Evolutionary conservation across 2,797 vertebrate genomes (phyloP).

Genomic region (Brotogeris chrysoptera): DNA sequence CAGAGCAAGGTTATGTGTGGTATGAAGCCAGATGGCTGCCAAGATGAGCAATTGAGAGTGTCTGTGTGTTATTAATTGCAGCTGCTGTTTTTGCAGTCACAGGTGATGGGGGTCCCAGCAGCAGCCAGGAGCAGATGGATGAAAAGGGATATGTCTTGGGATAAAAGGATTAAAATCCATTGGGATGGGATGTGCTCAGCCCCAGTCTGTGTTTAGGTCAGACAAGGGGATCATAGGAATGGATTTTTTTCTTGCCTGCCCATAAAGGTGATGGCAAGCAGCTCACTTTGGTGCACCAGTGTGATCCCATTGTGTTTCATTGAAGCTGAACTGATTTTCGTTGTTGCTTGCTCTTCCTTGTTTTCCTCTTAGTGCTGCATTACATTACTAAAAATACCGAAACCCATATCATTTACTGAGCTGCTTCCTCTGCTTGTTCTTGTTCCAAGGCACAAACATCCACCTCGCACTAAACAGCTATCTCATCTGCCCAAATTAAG

Average conservation of each 20-base stretch:
- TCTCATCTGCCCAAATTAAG: slow-evolving; percentile 2
- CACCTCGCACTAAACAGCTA: slow-evolving; percentile 6
- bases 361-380: slow-evolving; percentile 18
- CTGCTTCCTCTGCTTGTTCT: slow-evolving; percentile 41
- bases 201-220: rapidly evolving
- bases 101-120: not conserved
- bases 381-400: slow-evolving; percentile 44
- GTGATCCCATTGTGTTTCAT: not conserved
- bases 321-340: not conserved
- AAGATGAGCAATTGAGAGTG: slow-evolving; percentile 7
- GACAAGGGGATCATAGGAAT: not conserved
- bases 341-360: slow-evolving; percentile 7
- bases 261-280: not conserved
- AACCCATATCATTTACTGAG: not conserved
- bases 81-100: not conserved
- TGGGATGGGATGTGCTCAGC: not conserved
- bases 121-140: not conserved
- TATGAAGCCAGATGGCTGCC: slow-evolving; percentile 34
- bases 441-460: slow-evolving; percentile 49
- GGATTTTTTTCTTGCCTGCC: not conserved
- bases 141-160: not conserved
- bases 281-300: not conserved
- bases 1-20: not conserved
- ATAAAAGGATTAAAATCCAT: not conserved
- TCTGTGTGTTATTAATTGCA: not conserved